These are phyloP conservation scores for Platycheirus albimanus DNA, from an alignment of 2,888 invertebrate genomes.

Conservation along the genomic window DNA sequence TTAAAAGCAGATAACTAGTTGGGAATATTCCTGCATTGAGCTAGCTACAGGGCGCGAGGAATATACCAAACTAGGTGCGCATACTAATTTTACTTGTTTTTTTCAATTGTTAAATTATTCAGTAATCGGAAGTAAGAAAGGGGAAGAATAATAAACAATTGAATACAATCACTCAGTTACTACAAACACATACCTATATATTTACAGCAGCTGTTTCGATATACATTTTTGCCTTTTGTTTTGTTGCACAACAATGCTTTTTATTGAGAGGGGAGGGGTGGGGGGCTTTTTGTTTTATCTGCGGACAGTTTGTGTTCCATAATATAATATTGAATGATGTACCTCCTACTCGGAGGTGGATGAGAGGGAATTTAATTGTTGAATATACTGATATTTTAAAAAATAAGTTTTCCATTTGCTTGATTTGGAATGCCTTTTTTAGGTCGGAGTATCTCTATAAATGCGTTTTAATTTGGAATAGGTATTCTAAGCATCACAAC, in stretches of 20 bases:
- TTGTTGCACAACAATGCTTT: slow-evolving; percentile 11
- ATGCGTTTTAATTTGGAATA: no score
- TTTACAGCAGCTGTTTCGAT: slow-evolving; percentile 45
- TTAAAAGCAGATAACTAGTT: slow-evolving; percentile 56
- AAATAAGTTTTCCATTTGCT: no score
- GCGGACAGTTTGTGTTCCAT: no score
- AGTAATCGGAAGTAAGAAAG: slow-evolving; percentile 31
- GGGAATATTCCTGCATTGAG: slow-evolving; percentile 42
- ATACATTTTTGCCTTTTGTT: slow-evolving; percentile 13
- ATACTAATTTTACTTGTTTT: slow-evolving; percentile 46
- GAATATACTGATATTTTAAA: no score
- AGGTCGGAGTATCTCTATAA: no score
- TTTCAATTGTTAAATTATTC: slow-evolving; percentile 22
- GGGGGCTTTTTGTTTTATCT: no score
- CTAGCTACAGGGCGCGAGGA: slow-evolving; percentile 10
- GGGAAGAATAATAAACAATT: slow-evolving; percentile 24
- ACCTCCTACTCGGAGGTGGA: no score
- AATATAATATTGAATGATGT: no score
- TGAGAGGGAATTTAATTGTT: no score
- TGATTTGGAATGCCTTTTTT: no score
- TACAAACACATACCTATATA: not conserved
- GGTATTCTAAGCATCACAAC: no score
- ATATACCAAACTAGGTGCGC: slow-evolving; percentile 45
- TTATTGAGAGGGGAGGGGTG: no score
- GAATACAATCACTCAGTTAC: slow-evolving; percentile 25